A percentile compares a stretch with the other conserved stretches of the same genome.
phyloP scores from a whole-genome alignment of 2,888 invertebrate species.

The Phaonia tiefii region DNA sequence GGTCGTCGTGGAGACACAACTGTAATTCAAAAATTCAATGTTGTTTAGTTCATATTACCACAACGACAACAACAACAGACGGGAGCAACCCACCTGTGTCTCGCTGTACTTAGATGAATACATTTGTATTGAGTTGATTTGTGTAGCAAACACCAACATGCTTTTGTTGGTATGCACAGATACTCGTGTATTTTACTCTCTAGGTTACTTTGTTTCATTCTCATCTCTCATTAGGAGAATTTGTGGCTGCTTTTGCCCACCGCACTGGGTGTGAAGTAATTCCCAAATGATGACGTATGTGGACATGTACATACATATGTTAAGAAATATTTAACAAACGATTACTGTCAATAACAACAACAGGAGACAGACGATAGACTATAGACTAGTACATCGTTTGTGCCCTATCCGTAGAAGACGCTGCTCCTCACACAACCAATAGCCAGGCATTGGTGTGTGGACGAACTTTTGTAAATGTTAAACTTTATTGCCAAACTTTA shows the following conservation, averaged over 20 bases:
- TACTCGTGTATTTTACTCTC: conserved; percentile 7
- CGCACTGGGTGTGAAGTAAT: conserved; percentile 55
- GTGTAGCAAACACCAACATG: not conserved
- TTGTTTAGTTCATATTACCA: conserved; percentile 31
- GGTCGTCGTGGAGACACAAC: too few species aligned
- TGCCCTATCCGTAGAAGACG: not conserved
- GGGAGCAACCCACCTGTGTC: not conserved
- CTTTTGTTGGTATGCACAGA: not conserved
- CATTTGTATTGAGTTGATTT: not conserved
- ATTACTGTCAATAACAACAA: conserved; percentile 51
- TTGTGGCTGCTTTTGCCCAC: conserved; percentile 10
- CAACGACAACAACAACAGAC: conserved; percentile 16
- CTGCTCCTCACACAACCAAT: not conserved
- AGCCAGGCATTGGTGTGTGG: not conserved
- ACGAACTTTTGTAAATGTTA: conserved; percentile 27
- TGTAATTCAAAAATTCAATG: not conserved
- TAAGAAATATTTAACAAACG: conserved; percentile 35
- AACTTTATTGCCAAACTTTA: conserved; percentile 51
- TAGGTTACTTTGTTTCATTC: not conserved
- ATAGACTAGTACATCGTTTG: not conserved
- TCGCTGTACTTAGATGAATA: not conserved
- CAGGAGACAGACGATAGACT: not conserved
- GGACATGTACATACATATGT: not conserved
- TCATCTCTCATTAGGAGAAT: conserved; percentile 6
- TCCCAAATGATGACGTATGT: conserved; percentile 50